Evolutionary conservation across 2,113 vertebrate species (phyloP).

Genomic region (Empidonax traillii): DNA sequence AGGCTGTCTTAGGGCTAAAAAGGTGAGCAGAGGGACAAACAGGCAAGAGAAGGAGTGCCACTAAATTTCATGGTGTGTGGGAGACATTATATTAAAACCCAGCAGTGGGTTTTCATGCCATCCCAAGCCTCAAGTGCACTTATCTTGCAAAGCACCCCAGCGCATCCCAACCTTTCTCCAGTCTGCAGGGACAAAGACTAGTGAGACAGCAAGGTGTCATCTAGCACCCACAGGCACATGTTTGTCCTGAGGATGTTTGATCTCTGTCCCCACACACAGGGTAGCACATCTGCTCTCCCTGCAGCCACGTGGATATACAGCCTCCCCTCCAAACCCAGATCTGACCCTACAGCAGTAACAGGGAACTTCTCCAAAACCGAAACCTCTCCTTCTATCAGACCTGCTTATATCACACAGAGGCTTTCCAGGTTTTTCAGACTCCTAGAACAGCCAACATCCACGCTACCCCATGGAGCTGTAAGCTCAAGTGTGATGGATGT

Average conservation of each 20-base stretch:
- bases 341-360: not conserved
- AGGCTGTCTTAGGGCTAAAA: not conserved
- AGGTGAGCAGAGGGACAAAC: not conserved
- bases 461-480: not conserved
- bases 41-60: not conserved
- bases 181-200: not conserved
- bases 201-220: fast-evolving
- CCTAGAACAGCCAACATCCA: not conserved
- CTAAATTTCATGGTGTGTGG: fast-evolving
- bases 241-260: not conserved
- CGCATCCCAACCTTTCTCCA: not conserved
- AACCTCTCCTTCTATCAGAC: not conserved
- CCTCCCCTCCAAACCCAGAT: not conserved
- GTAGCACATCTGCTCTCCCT: not conserved
- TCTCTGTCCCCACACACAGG: not conserved
- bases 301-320: not conserved
- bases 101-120: not conserved
- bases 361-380: not conserved
- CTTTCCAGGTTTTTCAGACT: not conserved
- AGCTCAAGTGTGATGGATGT: not conserved
- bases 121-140: not conserved
- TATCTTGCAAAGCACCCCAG: not conserved
- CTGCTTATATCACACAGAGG: fast-evolving
- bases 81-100: not conserved
- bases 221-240: not conserved